Conservation (phyloP, 2,888 invertebrate species). For the Pharmacophagus antenor region DNA sequence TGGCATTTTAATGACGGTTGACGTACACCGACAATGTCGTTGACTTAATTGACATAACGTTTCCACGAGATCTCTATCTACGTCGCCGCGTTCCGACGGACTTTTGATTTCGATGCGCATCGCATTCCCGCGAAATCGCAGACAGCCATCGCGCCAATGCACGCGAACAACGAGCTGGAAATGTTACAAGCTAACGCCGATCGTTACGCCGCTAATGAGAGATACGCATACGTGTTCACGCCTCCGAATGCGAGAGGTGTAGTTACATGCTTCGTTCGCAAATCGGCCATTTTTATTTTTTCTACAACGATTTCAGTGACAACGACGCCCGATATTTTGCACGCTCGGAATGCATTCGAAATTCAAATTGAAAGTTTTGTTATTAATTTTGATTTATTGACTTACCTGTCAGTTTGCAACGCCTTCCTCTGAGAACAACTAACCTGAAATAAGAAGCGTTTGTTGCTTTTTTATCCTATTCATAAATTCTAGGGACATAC, state of each 20-base stretch:
- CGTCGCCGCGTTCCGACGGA: conserved; percentile 37
- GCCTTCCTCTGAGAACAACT: too few species aligned
- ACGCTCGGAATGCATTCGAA: too few species aligned
- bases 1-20: neutral
- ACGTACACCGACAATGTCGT: conserved; percentile 2
- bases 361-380: too few species aligned
- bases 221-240: neutral
- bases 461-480: too few species aligned
- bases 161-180: conserved; percentile 10
- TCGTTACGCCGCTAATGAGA: neutral
- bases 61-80: conserved; percentile 33
- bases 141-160: conserved; percentile 4
- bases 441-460: too few species aligned
- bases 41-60: conserved; percentile 13
- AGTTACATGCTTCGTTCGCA: neutral
- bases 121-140: conserved; percentile 39
- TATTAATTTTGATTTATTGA: too few species aligned
- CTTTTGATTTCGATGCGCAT: conserved; percentile 46
- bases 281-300: neutral
- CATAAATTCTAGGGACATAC: too few species aligned
- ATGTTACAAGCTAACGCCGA: neutral
- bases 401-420: too few species aligned
- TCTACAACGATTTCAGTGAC: too few species aligned
- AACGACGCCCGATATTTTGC: too few species aligned
- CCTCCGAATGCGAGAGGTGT: neutral